A percentile compares a stretch with the other conserved stretches of the same genome.
phyloP scores from a whole-genome alignment of 1,140 invertebrate genomes.

The Leucophenga varia region DNA sequence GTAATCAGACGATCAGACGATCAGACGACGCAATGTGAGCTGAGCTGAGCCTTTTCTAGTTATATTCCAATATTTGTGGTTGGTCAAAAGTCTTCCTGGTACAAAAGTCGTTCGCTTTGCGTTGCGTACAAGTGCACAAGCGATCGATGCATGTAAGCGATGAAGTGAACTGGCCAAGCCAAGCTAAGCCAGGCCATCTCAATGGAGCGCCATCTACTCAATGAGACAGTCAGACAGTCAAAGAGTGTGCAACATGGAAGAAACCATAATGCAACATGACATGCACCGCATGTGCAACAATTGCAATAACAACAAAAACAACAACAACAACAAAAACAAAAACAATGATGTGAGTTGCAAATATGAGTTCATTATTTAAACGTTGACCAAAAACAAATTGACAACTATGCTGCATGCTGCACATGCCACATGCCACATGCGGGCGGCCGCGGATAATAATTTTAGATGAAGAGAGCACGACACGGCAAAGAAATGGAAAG shows the following conservation, averaged over 20 bases:
- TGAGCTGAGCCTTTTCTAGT: too few relatives aligned
- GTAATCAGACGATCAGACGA: too few relatives aligned
- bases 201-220: too few relatives aligned
- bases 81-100: slow-evolving; percentile 49
- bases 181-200: too few relatives aligned
- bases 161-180: too few relatives aligned
- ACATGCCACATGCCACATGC: slow-evolving; percentile 2
- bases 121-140: slow-evolving; percentile 52
- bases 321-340: slow-evolving; percentile 1
- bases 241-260: slow-evolving; percentile 8
- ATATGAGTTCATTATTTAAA: slow-evolving; percentile 56
- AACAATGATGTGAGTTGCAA: slow-evolving; percentile 32
- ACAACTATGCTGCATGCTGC: slow-evolving; percentile 46
- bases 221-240: too few relatives aligned
- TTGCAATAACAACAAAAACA: slow-evolving; percentile 13
- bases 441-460: background rate
- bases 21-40: too few relatives aligned
- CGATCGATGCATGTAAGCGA: too few relatives aligned
- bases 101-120: slow-evolving; percentile 46
- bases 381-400: slow-evolving; percentile 55
- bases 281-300: slow-evolving; percentile 53
- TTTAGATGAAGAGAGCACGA: too few relatives aligned
- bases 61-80: too few relatives aligned
- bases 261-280: slow-evolving; percentile 49
- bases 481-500: too few relatives aligned